Conservation (phyloP, 1,140 invertebrate species). For the Trichonephila clavipes region DNA sequence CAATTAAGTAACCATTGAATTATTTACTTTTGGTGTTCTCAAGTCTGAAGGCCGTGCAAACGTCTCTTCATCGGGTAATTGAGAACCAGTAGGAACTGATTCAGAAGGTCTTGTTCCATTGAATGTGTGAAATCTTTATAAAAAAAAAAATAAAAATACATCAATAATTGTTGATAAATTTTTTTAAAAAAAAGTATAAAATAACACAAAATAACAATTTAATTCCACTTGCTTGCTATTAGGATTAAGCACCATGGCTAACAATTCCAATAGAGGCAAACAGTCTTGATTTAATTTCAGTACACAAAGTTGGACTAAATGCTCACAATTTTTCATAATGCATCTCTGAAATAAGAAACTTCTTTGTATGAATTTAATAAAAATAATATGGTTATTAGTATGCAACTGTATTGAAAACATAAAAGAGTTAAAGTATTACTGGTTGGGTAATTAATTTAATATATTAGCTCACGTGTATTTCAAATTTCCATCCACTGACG, state of each 20-base stretch:
- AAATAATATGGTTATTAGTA: no score
- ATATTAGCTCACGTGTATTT: constrained; percentile 89
- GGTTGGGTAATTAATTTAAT: not conserved
- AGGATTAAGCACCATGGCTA: constrained; percentile 96
- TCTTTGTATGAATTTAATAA: no score
- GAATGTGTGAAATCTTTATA: constrained; percentile 92
- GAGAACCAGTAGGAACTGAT: constrained; percentile 85
- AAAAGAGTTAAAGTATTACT: no score
- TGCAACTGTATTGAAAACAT: no score
- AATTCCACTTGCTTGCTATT: constrained; percentile 88
- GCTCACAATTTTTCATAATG: constrained; percentile 95
- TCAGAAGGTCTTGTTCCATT: constrained; percentile 92
- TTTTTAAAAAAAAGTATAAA: not conserved
- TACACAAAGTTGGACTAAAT: constrained; percentile 94
- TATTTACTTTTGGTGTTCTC: constrained; percentile 81
- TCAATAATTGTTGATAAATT: not conserved
- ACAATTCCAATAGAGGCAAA: constrained; percentile 94
- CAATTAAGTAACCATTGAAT: no score
- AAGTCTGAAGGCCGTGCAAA: constrained; percentile 88
- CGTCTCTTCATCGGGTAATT: constrained; percentile 87
- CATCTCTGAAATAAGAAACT: constrained; percentile 84
- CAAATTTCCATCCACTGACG: constrained; percentile 97
- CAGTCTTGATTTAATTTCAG: constrained; percentile 94
- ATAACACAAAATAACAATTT: not conserved
- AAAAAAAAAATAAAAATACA: not conserved